Percentiles rank a stretch among this genome's conserved stretches.
phyloP scores from a whole-genome alignment of 2,888 invertebrate genomes.

The Podabrus alpinus region DNA sequence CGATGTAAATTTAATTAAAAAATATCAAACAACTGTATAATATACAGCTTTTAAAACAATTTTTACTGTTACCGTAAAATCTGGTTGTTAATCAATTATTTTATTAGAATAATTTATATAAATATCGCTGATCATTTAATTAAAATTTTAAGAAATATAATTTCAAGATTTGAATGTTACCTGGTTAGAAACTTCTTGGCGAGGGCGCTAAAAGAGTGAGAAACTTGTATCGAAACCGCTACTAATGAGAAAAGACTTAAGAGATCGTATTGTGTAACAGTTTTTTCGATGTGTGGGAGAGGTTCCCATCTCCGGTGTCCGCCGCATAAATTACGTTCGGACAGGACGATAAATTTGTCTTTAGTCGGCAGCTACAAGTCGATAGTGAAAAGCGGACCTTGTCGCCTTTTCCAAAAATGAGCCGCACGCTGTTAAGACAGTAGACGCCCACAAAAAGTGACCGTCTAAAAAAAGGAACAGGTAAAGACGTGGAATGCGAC shows the following conservation, averaged over 20 bases:
- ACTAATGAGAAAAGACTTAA: conserved; percentile 33
- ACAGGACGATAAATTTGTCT: conserved; percentile 51
- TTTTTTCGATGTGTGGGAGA: conserved; percentile 43
- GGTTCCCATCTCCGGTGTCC: conserved; percentile 43
- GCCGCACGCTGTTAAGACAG: conserved; percentile 40
- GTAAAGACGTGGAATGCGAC: conserved; percentile 31
- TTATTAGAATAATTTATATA: neutral
- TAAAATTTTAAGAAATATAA: neutral
- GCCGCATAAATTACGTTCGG: conserved; percentile 48
- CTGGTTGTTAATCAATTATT: neutral
- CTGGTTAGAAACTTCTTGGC: neutral
- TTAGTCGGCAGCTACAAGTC: conserved; percentile 44
- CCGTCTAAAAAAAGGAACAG: conserved; percentile 31
- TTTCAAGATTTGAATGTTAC: neutral
- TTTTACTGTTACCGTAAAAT: neutral
- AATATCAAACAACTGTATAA: neutral
- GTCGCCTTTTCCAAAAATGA: conserved; percentile 41
- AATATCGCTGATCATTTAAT: neutral
- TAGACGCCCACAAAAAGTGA: conserved; percentile 38
- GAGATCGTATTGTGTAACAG: conserved; percentile 33
- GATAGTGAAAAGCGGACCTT: conserved; percentile 43
- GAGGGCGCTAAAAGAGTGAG: conserved; percentile 7
- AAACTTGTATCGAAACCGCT: conserved; percentile 8
- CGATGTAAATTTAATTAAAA: neutral
- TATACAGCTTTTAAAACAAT: neutral